Evolutionary conservation across 2,113 vertebrate species (phyloP).

Genomic region (Australoheros scitulus): DNA sequence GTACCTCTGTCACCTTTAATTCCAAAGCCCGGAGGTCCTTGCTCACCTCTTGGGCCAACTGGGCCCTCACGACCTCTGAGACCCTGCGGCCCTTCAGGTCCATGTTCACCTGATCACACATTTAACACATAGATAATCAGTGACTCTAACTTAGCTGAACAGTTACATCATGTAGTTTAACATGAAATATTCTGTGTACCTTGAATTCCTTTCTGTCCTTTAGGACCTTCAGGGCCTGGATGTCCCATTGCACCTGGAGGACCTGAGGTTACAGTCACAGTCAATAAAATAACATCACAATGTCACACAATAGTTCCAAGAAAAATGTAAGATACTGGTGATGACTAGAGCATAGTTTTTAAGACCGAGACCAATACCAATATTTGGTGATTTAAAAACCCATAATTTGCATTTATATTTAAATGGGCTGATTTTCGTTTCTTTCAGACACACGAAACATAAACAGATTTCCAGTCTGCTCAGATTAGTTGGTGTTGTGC

Average conservation of each 20-base stretch:
- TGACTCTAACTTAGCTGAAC: not conserved
- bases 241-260: slow-evolving; percentile 83
- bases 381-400: not conserved
- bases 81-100: slow-evolving; percentile 86
- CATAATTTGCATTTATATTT: not conserved
- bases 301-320: not conserved
- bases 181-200: slow-evolving; percentile 72
- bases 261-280: slow-evolving; percentile 71
- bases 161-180: not conserved
- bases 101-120: slow-evolving; percentile 84
- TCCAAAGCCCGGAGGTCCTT: slow-evolving; percentile 85
- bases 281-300: not conserved
- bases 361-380: not conserved
- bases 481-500: not conserved
- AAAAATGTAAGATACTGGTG: not conserved
- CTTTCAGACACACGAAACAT: not conserved
- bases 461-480: not conserved
- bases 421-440: not conserved
- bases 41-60: slow-evolving; percentile 87
- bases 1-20: slow-evolving; percentile 93
- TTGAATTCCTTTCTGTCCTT: slow-evolving; percentile 91
- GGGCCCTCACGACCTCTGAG: slow-evolving; percentile 89
- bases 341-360: not conserved
- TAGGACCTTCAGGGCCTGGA: slow-evolving; percentile 86
- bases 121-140: not conserved